Base-by-base conservation (phyloP, 92 coral and sea anemone species). In the Actinostola sp. region DNA sequence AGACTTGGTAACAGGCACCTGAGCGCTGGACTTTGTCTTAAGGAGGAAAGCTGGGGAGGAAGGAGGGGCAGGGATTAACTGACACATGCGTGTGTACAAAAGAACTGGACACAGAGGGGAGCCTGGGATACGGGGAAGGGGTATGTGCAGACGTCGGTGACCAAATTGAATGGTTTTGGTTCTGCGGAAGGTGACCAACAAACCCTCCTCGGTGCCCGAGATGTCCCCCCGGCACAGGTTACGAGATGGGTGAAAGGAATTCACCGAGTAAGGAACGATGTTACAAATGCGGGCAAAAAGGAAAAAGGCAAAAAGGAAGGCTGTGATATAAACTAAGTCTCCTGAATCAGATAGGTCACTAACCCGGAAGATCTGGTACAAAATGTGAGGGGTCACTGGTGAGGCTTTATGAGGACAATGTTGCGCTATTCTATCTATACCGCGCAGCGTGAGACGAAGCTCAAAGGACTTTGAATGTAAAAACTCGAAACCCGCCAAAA, bases 231-330 rank as follows among this genome's bases (percentile, higher is more conserved):
- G 5, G 16, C 59, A 52, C 10, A 52, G 59, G 16, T 52, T 52
- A 7, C 23, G 10, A 52, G 8, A 4, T 4, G 59, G 28, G 16
- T 52, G 12, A 24, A 52, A 52, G 7, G 59, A 52, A 4, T 52
- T 52, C 5, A 27, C 63, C 8, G 72, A 44, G 15, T 20, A 24
- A 3, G 72, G 39, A 14, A 66, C 72, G 12, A 66, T 66, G 9
- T 66, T 45, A 1, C 57, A 66, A 31, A 66, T 26, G 25, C 72
- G 38, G 5, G 72, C 58, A 45, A 44, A 66, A 13, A 75, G 21
- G 38, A 75, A 74, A 28, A 74, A 62, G 25, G 80, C 42, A 30
- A 75, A 75, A 32, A 75, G 48, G 30, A 66, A 75, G 71, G 80
- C 6, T 6, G 36, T 21, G 34, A 20, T 21, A 48, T 9, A 66